These are phyloP conservation scores for Rugalucina vietnamica DNA, from an alignment of 2,888 invertebrate genomes.

Conservation along the genomic window DNA sequence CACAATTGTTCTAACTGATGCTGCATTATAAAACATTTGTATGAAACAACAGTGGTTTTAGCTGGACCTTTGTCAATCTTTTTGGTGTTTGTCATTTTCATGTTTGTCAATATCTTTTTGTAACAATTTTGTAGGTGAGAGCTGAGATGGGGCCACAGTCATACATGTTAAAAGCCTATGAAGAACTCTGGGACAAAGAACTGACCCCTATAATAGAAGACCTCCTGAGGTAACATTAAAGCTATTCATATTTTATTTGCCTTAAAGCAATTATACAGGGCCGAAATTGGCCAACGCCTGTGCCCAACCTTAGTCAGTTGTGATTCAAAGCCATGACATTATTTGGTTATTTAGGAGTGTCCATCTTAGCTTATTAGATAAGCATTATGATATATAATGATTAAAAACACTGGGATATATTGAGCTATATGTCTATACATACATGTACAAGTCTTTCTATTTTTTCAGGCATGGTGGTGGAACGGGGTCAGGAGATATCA, in stretches of 20 bases:
- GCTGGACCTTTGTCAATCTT: neutral
- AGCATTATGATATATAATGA: no score
- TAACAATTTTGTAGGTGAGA: slow-evolving; percentile 67
- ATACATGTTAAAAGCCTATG: slow-evolving; percentile 78
- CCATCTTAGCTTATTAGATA: no score
- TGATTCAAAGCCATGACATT: no score
- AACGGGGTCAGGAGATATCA: slow-evolving; percentile 73
- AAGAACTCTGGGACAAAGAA: slow-evolving; percentile 78
- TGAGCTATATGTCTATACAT: no score
- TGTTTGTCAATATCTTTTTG: neutral
- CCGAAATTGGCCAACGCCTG: no score
- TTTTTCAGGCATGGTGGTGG: slow-evolving; percentile 77
- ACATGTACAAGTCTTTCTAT: neutral
- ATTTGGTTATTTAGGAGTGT: no score
- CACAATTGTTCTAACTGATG: no score
- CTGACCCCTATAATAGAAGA: slow-evolving; percentile 73
- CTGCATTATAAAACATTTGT: no score
- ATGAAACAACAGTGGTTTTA: neutral
- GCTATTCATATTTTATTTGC: no score
- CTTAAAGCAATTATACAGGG: no score
- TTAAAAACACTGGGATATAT: no score
- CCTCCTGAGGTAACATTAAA: slow-evolving; percentile 72
- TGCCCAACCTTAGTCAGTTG: no score
- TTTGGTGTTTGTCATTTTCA: neutral
- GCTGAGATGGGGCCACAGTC: slow-evolving; percentile 78